Base-by-base conservation (phyloP, 2,888 invertebrate species). In the Drosophila koepferae region DNA sequence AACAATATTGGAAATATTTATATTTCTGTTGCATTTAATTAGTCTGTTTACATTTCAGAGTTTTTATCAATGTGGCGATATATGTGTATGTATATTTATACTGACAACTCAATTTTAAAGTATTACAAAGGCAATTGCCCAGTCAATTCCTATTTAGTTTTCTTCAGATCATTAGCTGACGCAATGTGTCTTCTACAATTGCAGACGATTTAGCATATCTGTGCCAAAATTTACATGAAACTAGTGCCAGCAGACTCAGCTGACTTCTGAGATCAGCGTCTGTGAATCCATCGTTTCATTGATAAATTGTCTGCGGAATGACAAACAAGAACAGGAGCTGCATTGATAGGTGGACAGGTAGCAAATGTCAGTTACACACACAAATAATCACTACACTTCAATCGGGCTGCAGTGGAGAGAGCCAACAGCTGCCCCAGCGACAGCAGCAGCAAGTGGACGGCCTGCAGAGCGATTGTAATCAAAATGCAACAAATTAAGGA, bases 401-500 rank as follows among this genome's bases (percentile, higher is more conserved):
- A 90, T 89, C 87, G 83, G 74, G 55, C 54, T 49, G 63, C 54
- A 53, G 23, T 43, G 41, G 51, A 40, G 59, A 36, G 58, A 36
- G 62, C 59, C 49, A 60, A 20, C 41, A 90, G 77, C 85, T 89
- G 89, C 84, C 80, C 49, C 28, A 44, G 23, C 56, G 28, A 66
- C 53, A 36, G 49, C 49, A 49, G 3, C 34, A 44, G 31, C 58
- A 36, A 68, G 71, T 58, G 68, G 78, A 62, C 78, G 73, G 62
- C 65, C 66, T 72, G 79, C 77, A 59, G 74, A 75, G 77, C 87
- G 87, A 88, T 88, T 85, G 83, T 88, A 89, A 88, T 88, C 87
- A 85, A 88, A 87, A 88, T 88, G 74, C 87, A 88, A 88, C 89
- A 88, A 88, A 88, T 88, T 89, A 88, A 88, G 80, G 80, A 80